Conservation (phyloP, 2,797 vertebrate genomes). For the Amphiprion clarkii region DNA sequence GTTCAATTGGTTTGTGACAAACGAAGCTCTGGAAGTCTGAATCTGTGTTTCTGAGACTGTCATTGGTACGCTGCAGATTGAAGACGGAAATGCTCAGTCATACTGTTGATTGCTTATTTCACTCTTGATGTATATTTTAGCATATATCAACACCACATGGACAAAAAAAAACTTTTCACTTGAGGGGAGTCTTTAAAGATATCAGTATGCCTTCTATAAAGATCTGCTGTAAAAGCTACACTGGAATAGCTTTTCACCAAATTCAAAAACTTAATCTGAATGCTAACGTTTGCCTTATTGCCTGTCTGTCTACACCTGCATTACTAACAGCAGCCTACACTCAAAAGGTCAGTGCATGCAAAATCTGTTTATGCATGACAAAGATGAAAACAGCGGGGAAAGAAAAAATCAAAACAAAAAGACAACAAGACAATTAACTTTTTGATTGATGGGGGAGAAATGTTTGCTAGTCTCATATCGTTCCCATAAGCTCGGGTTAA, state of each 20-base stretch:
- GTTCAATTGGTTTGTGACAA: too few relatives aligned
- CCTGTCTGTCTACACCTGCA: neutral
- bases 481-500: neutral
- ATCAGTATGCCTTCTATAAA: neutral
- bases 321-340: slow-evolving; percentile 15
- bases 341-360: slow-evolving; percentile 20
- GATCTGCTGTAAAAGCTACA: neutral
- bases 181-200: neutral
- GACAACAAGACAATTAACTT: neutral
- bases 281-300: neutral
- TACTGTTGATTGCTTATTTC: too few relatives aligned
- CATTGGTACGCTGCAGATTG: too few relatives aligned
- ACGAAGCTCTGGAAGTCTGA: too few relatives aligned
- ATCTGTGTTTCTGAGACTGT: too few relatives aligned
- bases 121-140: too few relatives aligned
- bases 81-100: too few relatives aligned
- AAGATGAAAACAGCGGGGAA: slow-evolving; percentile 1
- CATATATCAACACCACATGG: too few relatives aligned
- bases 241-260: neutral
- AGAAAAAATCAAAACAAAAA: slow-evolving; percentile 2
- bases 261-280: neutral
- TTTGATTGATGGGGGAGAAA: too few relatives aligned
- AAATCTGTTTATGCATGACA: slow-evolving; percentile 13
- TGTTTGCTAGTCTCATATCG: neutral
- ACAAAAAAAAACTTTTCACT: too few relatives aligned